These are phyloP conservation scores for Acrobasis repandana DNA, from an alignment of 2,888 invertebrate species.

Conservation along the genomic window DNA sequence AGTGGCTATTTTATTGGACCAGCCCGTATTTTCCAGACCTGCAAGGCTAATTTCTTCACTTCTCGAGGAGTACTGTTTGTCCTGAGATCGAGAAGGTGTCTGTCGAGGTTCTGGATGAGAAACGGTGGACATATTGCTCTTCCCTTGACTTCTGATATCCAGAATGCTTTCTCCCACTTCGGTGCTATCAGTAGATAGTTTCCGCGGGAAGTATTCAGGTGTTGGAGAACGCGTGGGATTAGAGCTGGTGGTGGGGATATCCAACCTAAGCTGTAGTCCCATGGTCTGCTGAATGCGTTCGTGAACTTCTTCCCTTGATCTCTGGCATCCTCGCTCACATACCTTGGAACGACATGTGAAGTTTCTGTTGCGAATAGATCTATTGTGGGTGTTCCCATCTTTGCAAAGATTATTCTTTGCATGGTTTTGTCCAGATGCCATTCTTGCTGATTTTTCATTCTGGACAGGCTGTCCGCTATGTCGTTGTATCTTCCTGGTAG, in stretches of 20 bases:
- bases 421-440: slow-evolving; percentile 12
- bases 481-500: slow-evolving; percentile 24
- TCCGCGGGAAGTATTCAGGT: slow-evolving; percentile 21
- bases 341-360: slow-evolving; percentile 24
- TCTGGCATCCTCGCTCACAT: slow-evolving; percentile 24
- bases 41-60: slow-evolving; percentile 27
- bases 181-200: slow-evolving; percentile 33
- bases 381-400: slow-evolving; percentile 26
- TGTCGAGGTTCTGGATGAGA: slow-evolving; percentile 22
- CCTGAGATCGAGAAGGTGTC: slow-evolving; percentile 29
- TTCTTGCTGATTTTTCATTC: slow-evolving; percentile 15
- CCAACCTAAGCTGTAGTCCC: slow-evolving; percentile 25
- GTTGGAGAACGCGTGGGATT: slow-evolving; percentile 13
- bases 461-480: slow-evolving; percentile 25
- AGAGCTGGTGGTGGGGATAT: slow-evolving; percentile 22
- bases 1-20: slow-evolving; percentile 20
- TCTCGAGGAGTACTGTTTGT: slow-evolving; percentile 27
- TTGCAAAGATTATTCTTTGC: slow-evolving; percentile 9
- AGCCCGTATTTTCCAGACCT: slow-evolving; percentile 37
- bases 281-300: slow-evolving; percentile 28
- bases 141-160: slow-evolving; percentile 27
- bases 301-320: slow-evolving; percentile 21
- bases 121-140: slow-evolving; percentile 29
- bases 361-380: slow-evolving; percentile 27
- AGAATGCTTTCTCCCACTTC: slow-evolving; percentile 29